Percentiles rank a stretch among this genome's conserved stretches.
Conservation (phyloP, 2,888 invertebrate genomes). For the Pyrrhia umbra region DNA sequence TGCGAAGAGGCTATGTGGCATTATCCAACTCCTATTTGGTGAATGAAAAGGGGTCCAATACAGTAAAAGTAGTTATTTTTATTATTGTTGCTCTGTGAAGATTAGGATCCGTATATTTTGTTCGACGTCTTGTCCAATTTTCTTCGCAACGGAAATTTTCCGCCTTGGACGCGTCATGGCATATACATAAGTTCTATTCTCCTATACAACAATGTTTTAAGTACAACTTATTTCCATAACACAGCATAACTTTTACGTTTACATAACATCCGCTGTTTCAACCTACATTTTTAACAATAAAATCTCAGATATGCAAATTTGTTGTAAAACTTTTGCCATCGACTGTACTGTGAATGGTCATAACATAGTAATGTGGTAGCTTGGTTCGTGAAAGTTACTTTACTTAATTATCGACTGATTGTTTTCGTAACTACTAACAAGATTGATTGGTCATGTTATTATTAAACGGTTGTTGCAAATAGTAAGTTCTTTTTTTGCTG, state of each 20-base stretch:
- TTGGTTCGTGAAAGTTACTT: slow-evolving; percentile 53
- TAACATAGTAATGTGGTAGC: slow-evolving; percentile 20
- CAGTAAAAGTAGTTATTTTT: too few relatives aligned
- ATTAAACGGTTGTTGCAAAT: slow-evolving; percentile 27
- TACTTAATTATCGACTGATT: slow-evolving; percentile 54
- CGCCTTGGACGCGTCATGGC: too few relatives aligned
- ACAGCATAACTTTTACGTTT: slow-evolving; percentile 42
- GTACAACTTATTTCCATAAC: slow-evolving; percentile 34
- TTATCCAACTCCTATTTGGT: too few relatives aligned
- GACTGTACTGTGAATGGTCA: slow-evolving; percentile 50
- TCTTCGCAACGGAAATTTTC: background rate
- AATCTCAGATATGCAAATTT: slow-evolving; percentile 35
- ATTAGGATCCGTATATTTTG: too few relatives aligned
- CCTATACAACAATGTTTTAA: slow-evolving; percentile 13
- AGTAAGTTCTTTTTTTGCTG: slow-evolving; percentile 1
- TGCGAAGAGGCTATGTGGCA: too few relatives aligned
- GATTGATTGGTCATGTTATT: slow-evolving; percentile 54
- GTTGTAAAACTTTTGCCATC: slow-evolving; percentile 12
- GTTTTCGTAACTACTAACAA: slow-evolving; percentile 56
- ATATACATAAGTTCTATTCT: background rate
- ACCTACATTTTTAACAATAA: slow-evolving; percentile 48
- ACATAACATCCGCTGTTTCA: slow-evolving; percentile 34
- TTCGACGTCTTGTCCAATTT: background rate
- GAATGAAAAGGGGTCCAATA: too few relatives aligned
- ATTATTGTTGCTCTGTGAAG: too few relatives aligned